Conservation (phyloP, 2,797 vertebrate species). For the Poeciliopsis paucimaculata region DNA sequence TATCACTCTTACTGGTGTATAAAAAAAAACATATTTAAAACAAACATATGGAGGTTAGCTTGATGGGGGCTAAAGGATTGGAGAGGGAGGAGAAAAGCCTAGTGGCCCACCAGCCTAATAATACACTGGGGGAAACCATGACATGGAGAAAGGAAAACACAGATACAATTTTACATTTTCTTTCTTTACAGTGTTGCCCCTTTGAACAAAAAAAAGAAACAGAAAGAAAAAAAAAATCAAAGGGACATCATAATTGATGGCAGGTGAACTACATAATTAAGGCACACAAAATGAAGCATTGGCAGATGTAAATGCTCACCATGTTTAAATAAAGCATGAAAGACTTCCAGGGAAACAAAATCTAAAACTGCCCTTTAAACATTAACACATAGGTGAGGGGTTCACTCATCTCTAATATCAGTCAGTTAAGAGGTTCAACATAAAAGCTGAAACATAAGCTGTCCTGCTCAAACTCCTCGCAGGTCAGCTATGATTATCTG, state of each 20-base stretch:
- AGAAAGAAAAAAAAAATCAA: not conserved
- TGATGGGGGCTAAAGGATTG: too few relatives aligned
- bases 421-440: not conserved
- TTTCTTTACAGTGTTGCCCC: conserved; percentile 82
- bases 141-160: conserved; percentile 17
- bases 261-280: conserved; percentile 75
- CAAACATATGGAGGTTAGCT: too few relatives aligned
- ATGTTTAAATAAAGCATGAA: conserved; percentile 11
- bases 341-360: conserved; percentile 3
- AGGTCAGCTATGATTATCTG: conserved; percentile 1
- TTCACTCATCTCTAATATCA: conserved; percentile 1
- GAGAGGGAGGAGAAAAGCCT: too few relatives aligned
- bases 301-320: conserved; percentile 40
- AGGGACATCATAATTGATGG: conserved; percentile 72
- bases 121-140: conserved; percentile 9
- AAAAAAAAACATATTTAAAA: too few relatives aligned
- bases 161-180: conserved; percentile 69
- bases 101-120: too few relatives aligned
- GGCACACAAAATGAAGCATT: conserved; percentile 68
- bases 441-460: not conserved
- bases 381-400: conserved; percentile 6
- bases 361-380: conserved; percentile 11
- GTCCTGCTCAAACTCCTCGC: conserved; percentile 1
- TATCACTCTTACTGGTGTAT: too few relatives aligned
- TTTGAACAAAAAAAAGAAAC: conserved; percentile 54